Percentiles rank a stretch among this genome's conserved stretches.
phyloP scores from a whole-genome alignment of 2,113 vertebrate genomes.

The Neomonachus schauinslandi region DNA sequence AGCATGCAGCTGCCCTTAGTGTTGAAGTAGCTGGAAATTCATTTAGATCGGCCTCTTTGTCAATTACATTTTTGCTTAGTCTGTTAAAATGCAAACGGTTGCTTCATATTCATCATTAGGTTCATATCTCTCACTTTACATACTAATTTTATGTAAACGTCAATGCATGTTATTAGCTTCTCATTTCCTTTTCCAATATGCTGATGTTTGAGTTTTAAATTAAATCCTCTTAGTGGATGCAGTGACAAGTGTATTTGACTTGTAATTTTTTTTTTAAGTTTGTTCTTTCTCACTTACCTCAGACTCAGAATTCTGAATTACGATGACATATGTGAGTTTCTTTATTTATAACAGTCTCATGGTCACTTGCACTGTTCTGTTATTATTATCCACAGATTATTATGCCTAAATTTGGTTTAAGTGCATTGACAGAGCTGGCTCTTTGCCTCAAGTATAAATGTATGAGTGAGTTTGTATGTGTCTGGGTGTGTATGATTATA shows the following conservation, averaged over 20 bases:
- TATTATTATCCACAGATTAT: neutral
- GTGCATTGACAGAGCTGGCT: neutral
- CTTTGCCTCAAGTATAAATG: neutral
- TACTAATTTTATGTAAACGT: slow-evolving; percentile 69
- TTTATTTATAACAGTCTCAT: neutral
- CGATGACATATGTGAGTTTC: neutral
- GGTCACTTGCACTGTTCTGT: neutral
- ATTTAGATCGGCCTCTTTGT: slow-evolving; percentile 78
- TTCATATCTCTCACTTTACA: slow-evolving; percentile 49
- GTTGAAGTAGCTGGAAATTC: slow-evolving; percentile 85
- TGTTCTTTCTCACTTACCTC: slow-evolving; percentile 61
- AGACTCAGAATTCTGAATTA: slow-evolving; percentile 52
- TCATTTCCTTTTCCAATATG: slow-evolving; percentile 13
- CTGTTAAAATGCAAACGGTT: slow-evolving; percentile 62
- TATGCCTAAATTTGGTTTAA: neutral
- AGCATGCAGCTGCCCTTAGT: slow-evolving; percentile 82
- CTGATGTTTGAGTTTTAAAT: slow-evolving; percentile 61
- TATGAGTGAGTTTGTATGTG: neutral
- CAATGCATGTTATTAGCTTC: slow-evolving; percentile 46
- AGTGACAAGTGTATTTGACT: slow-evolving; percentile 33
- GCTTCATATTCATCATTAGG: slow-evolving; percentile 58
- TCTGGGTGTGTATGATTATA: neutral
- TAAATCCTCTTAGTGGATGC: slow-evolving; percentile 36
- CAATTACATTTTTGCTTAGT: slow-evolving; percentile 76
- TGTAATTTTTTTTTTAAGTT: slow-evolving; percentile 15